A percentile compares a stretch with the other conserved stretches of the same genome.
Conservation (phyloP, 2,113 vertebrate genomes). For the Sminthopsis crassicaudata region DNA sequence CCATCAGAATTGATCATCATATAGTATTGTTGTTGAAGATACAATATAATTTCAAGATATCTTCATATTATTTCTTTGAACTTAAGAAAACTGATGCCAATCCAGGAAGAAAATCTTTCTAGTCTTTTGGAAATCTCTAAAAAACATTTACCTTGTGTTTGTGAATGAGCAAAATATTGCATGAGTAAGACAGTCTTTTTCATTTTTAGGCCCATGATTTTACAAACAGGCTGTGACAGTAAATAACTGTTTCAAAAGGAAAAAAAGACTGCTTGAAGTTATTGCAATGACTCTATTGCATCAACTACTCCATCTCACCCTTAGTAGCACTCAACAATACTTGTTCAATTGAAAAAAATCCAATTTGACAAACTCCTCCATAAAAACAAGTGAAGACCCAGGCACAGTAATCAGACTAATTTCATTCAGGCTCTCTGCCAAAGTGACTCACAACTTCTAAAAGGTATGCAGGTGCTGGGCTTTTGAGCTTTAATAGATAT, state of each 20-base stretch:
- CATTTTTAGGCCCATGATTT: not conserved
- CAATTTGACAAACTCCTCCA: not conserved
- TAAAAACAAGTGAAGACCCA: not conserved
- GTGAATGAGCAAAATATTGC: not conserved
- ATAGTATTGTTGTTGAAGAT: too few relatives aligned
- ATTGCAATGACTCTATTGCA: not conserved
- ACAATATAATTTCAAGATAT: conserved; percentile 2
- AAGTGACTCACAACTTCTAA: not conserved
- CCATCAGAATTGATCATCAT: too few relatives aligned
- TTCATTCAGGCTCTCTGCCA: not conserved
- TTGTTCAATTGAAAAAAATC: not conserved
- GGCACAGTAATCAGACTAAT: not conserved
- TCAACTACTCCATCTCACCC: not conserved
- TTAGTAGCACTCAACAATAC: not conserved
- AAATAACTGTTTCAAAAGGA: not conserved
- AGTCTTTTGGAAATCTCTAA: conserved; percentile 1
- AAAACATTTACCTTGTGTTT: conserved; percentile 19
- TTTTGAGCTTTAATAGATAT: not conserved
- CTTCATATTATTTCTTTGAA: conserved; percentile 34
- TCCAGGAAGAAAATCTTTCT: conserved; percentile 25
- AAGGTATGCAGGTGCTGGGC: not conserved
- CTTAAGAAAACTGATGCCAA: not conserved
- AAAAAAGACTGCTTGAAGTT: not conserved
- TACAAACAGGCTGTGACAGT: not conserved
- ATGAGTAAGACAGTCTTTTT: not conserved